These are phyloP conservation scores for Melanotaenia trifasciata DNA, from an alignment of 2,797 vertebrate genomes.

Conservation along the genomic window DNA sequence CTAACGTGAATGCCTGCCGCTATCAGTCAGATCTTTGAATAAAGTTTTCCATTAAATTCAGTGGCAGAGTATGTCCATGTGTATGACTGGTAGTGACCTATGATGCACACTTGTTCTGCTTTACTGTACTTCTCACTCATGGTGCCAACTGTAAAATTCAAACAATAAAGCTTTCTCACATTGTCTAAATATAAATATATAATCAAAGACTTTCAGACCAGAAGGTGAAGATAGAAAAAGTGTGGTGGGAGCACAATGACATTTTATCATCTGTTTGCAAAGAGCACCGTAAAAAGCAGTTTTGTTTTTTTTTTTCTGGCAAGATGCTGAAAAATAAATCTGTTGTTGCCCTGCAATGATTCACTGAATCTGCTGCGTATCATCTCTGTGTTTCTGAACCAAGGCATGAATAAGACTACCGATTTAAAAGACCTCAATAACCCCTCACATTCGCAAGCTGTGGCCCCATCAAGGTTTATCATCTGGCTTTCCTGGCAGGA, in stretches of 20 bases:
- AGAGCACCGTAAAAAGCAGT: constrained; percentile 37
- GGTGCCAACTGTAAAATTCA: no score
- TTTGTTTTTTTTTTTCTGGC: constrained; percentile 14
- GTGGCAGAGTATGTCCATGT: no score
- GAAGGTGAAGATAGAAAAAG: not conserved
- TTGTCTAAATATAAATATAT: no score
- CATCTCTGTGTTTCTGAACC: constrained; percentile 29
- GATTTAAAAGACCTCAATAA: constrained; percentile 50
- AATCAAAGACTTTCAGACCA: not conserved
- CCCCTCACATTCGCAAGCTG: not conserved
- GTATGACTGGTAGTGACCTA: no score
- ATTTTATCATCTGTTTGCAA: constrained; percentile 36
- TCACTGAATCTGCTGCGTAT: constrained; percentile 31
- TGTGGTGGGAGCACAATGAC: constrained; percentile 13
- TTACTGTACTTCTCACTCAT: no score
- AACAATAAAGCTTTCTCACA: no score
- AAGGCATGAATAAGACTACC: constrained; percentile 34
- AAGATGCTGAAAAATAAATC: constrained; percentile 22
- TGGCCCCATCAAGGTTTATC: constrained; percentile 48
- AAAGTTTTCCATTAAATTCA: no score
- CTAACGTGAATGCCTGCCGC: no score
- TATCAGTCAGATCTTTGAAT: no score
- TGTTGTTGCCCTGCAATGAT: constrained; percentile 25
- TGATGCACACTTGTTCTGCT: no score
- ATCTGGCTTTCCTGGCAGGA: constrained; percentile 53